Evolutionary conservation across 2,888 invertebrate genomes (phyloP).

Genomic region (Pherbina coryleti): DNA sequence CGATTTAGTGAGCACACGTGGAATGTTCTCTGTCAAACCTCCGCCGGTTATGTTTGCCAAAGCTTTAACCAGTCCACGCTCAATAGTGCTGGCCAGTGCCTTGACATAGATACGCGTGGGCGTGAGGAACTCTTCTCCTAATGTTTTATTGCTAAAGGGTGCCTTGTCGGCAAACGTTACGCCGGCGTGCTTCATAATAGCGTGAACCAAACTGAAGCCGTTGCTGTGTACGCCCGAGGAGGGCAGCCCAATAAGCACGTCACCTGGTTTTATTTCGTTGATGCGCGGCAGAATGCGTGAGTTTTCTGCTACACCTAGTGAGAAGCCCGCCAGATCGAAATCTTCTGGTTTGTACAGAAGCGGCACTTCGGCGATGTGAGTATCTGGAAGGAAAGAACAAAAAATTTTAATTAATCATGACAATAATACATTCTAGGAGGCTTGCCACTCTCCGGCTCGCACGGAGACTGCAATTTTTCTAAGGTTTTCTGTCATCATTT

Average conservation of each 20-base stretch:
- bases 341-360: constrained; percentile 88
- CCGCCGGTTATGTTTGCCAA: constrained; percentile 98
- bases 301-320: constrained; percentile 92
- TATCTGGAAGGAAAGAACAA: constrained; percentile 72
- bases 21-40: constrained; percentile 92
- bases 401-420: background rate
- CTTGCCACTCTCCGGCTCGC: too few relatives aligned
- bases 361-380: constrained; percentile 97
- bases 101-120: constrained; percentile 94
- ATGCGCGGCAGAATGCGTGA: constrained; percentile 79
- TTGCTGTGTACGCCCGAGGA: constrained; percentile 97
- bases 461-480: too few relatives aligned
- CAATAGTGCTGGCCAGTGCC: constrained; percentile 79
- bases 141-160: constrained; percentile 80
- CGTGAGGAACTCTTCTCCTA: constrained; percentile 88
- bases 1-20: constrained; percentile 82
- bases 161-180: constrained; percentile 78
- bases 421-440: too few relatives aligned
- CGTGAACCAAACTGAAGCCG: constrained; percentile 94
- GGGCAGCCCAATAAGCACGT: constrained; percentile 88
- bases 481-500: too few relatives aligned
- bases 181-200: constrained; percentile 80
- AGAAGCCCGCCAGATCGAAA: constrained; percentile 96
- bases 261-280: constrained; percentile 79
- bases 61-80: constrained; percentile 82